Base-by-base conservation (phyloP, 2,113 vertebrate species). In the Gymnobelideus leadbeateri region DNA sequence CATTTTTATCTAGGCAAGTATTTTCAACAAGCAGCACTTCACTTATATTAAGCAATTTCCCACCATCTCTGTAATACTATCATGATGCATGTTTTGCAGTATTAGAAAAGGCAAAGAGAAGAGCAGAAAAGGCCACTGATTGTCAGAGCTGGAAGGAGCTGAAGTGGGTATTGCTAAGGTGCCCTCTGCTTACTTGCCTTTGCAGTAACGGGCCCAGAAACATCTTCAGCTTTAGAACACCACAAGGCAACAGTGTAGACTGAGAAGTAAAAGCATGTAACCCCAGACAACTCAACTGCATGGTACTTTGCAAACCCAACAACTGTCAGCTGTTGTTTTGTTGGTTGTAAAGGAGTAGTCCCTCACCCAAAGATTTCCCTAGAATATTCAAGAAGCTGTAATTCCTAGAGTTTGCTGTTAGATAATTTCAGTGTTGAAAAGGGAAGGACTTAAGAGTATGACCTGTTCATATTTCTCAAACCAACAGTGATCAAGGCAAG, bases 11-110 rank as follows among this genome's bases (percentile, higher is more conserved):
- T 51, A 5, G 47, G 93, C 31, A 51, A 28, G 89, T 93, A 37
- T 52, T 95, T 95, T 94, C 91, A 11, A 93, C 3, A 91, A 93
- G 47, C 77, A 95, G 25, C 25, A 91, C 49, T 49, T 24, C 43
- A 47, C 23, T 95, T 96, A 53, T 49, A 94, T 93, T 92, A 92
- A 94, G 92, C 43, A 91, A 95, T 49, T 90, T 90, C 89, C 89
- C 89, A 49, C 24, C 46, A 90, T 49, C 47, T 49, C 47, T 50
- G n/a, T 84, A 84, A 84, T 24, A 90, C 55, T 92, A 94, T 52
- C 28, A 91, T 49, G 89, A 91, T 51, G 93, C 89, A 92, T 51
- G 57, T 28, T 93, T 95, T 61, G 91, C 52, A 94, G 57, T 37
- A 91, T 90, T 89, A 46, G 28, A 91, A 55, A 54, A 51, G 92